These are phyloP conservation scores for Antennarius maculatus DNA, from an alignment of 2,797 vertebrate genomes.

Conservation along the genomic window DNA sequence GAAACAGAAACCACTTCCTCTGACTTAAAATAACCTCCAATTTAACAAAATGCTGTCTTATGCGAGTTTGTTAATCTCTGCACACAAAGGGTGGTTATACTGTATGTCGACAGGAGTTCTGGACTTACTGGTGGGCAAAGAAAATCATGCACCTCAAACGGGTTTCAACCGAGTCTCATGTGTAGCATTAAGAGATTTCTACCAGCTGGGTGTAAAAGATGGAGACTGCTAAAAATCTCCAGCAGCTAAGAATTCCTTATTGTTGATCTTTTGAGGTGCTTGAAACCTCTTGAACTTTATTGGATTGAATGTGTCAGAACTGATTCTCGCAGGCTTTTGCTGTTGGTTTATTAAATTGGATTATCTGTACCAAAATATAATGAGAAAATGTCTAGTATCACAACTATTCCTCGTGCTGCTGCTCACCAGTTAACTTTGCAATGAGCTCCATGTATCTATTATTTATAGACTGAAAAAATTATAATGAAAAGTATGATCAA, in stretches of 20 bases:
- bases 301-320: not conserved
- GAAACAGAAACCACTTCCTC: slow-evolving; percentile 26
- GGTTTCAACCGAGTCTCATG: slow-evolving; percentile 43
- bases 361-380: not conserved
- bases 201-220: slow-evolving; percentile 33
- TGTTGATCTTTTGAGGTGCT: slow-evolving; percentile 23
- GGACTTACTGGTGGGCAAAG: slow-evolving; percentile 31
- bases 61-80: slow-evolving; percentile 43
- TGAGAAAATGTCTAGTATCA: too few relatives aligned
- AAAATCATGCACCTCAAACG: slow-evolving; percentile 51
- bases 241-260: slow-evolving; percentile 15
- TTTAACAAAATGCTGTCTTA: slow-evolving; percentile 28
- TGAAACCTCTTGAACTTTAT: slow-evolving; percentile 20
- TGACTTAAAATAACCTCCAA: slow-evolving; percentile 35
- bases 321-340: not conserved
- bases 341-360: not conserved
- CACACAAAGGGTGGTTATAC: slow-evolving; percentile 25
- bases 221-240: slow-evolving; percentile 12
- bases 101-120: slow-evolving; percentile 35
- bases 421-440: too few relatives aligned
- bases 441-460: too few relatives aligned
- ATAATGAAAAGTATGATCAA: too few relatives aligned
- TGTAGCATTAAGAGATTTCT: slow-evolving; percentile 51
- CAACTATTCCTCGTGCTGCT: too few relatives aligned
- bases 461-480: too few relatives aligned